Evolutionary conservation across 2,888 invertebrate species (phyloP), one percentile per base, ranked within the genome.

Genomic region (Girardia tigrina): DNA sequence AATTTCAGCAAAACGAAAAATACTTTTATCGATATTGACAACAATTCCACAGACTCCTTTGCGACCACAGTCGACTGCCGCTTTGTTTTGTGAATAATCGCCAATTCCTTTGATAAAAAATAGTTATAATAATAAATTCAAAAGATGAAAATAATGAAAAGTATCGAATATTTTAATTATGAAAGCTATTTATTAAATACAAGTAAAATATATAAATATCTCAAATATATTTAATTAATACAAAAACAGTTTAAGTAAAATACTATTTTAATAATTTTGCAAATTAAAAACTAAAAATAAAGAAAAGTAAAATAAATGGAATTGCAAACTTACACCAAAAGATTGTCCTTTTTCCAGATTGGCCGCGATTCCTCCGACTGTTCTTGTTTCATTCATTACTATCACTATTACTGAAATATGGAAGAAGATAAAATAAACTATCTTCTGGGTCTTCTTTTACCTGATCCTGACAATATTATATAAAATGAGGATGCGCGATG

Each of bases 401-500:
- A 81, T 80, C 27, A 82, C 80, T 71, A 82, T 78, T 12, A 73
- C 73, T 73, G 6, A 28, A 29, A 14, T 26, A 8, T 29, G 28
- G 14, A 70, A 20, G 29, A 73, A 20, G 23, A 72, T 72, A 72
- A 72, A 74, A 72, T 73, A 76, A 73, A 28, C 23, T n/a, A n/a
- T n/a, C n/a, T n/a, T n/a, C 69, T 26, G 6, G 23, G 26, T n/a
- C 6, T 12, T 23, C 20, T 74, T 78, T 78, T 78, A 83, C 82
- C 82, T 78, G 81, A 79, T 16, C 83, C 83, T 14, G 81, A 81
- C 4, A 83, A 77, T 20, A 83, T 82, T 78, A 83, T 81, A 78
- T 83, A 83, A 79, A 82, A 82, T 4, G 81, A 79, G 16, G 79
- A 79, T 0, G 83, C 81, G 1, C 80, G 81, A 36, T 82, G 81